A percentile compares a stretch with the other conserved stretches of the same genome.
Conservation (phyloP, 2,888 invertebrate species). For the Ischnus inquisitorius region DNA sequence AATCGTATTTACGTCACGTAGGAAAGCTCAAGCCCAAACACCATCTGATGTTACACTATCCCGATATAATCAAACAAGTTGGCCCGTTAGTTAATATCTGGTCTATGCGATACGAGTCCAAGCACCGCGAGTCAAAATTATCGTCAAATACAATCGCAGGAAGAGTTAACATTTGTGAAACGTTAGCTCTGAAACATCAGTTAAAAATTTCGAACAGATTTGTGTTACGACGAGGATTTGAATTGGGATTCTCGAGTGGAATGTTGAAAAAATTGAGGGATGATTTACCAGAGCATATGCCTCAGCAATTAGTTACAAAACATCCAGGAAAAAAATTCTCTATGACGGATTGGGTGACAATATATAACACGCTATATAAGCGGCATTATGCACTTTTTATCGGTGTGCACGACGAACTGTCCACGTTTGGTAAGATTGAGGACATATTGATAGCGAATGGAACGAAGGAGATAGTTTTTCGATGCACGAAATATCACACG, state of each 20-base stretch:
- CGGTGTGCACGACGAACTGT: not conserved
- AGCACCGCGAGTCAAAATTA: slow-evolving; percentile 5
- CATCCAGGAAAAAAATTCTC: not conserved
- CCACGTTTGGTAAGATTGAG: slow-evolving; percentile 10
- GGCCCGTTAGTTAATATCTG: slow-evolving; percentile 12
- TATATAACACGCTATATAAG: not conserved
- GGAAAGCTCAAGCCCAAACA: slow-evolving; percentile 23
- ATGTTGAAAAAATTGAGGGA: not conserved
- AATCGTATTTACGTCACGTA: slow-evolving; percentile 19
- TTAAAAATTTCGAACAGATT: slow-evolving; percentile 19
- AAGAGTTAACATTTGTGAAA: slow-evolving; percentile 1
- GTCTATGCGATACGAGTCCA: slow-evolving; percentile 8
- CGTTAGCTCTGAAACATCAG: not conserved
- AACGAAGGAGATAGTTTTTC: slow-evolving; percentile 17
- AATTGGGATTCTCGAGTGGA: slow-evolving; percentile 11
- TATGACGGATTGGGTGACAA: slow-evolving; percentile 8
- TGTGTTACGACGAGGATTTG: slow-evolving; percentile 6
- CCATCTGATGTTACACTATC: slow-evolving; percentile 17
- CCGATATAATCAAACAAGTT: slow-evolving; percentile 15
- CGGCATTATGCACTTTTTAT: slow-evolving; percentile 6
- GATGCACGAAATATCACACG: slow-evolving; percentile 10
- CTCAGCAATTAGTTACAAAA: not conserved
- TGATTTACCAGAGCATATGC: slow-evolving; percentile 1
- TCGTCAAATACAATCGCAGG: slow-evolving; percentile 1
- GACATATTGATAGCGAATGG: slow-evolving; percentile 10